These are phyloP conservation scores for Monopis laevigella DNA, from an alignment of 2,888 invertebrate genomes.

Conservation along the genomic window DNA sequence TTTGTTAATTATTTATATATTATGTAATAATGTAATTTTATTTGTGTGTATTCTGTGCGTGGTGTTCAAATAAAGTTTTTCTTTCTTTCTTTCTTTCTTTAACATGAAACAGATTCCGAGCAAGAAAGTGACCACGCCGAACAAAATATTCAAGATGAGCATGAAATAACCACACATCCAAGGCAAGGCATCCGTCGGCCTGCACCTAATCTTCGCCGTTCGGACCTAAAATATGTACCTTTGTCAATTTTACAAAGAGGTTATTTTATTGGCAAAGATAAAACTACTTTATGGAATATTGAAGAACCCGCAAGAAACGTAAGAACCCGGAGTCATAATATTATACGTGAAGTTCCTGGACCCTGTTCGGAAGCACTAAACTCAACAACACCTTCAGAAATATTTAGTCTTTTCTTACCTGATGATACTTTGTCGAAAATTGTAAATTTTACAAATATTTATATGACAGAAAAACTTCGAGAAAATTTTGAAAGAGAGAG, in stretches of 20 bases:
- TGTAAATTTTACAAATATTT: slow-evolving; percentile 5
- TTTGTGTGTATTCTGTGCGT: too few relatives aligned
- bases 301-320: not conserved
- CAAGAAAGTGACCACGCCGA: not conserved
- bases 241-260: too few relatives aligned
- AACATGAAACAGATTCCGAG: not conserved
- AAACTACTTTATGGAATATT: not conserved
- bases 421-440: slow-evolving; percentile 2
- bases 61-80: too few relatives aligned
- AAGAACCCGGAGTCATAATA: not conserved
- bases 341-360: too few relatives aligned
- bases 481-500: slow-evolving; percentile 13
- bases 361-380: too few relatives aligned
- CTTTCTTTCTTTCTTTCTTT: too few relatives aligned
- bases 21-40: too few relatives aligned
- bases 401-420: slow-evolving; percentile 5
- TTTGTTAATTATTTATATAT: too few relatives aligned
- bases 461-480: slow-evolving; percentile 10
- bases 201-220: slow-evolving; percentile 4
- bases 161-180: not conserved
- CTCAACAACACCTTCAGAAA: not conserved
- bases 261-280: too few relatives aligned
- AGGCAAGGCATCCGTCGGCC: slow-evolving; percentile 12
- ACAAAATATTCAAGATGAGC: not conserved
- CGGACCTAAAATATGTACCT: not conserved